A percentile compares a stretch with the other conserved stretches of the same genome.
phyloP scores from a whole-genome alignment of 2,797 vertebrate genomes.

The Pseudochirops cupreus region DNA sequence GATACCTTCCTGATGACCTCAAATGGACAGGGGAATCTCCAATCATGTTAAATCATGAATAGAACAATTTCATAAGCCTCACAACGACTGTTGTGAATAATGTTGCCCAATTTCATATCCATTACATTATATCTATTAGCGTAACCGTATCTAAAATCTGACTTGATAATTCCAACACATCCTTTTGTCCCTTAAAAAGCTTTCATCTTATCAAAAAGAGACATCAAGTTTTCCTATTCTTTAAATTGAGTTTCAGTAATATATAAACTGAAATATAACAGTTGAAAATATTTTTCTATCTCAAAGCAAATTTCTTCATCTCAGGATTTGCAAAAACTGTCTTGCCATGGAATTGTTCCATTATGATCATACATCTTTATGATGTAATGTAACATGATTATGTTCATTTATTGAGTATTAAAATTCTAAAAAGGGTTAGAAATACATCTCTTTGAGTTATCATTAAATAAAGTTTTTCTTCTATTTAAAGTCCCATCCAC shows the following conservation, averaged over 20 bases:
- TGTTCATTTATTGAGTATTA: constrained; percentile 44
- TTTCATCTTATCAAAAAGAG: constrained; percentile 52
- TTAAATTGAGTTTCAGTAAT: constrained; percentile 45
- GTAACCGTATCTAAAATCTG: constrained; percentile 17
- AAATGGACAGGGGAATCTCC: background rate
- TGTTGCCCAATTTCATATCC: background rate
- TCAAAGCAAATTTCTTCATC: constrained; percentile 24
- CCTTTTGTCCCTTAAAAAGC: constrained; percentile 8
- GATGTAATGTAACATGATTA: constrained; percentile 45
- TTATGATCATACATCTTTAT: background rate
- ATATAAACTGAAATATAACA: constrained; percentile 32
- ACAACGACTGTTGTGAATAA: background rate
- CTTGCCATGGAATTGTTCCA: constrained; percentile 17
- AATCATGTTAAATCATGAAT: background rate
- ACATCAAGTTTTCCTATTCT: background rate
- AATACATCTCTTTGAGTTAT: constrained; percentile 53
- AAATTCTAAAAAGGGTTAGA: constrained; percentile 53
- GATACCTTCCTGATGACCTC: constrained; percentile 27
- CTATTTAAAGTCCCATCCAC: constrained; percentile 59
- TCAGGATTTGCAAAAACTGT: background rate
- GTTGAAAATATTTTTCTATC: constrained; percentile 29
- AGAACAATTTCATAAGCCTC: background rate
- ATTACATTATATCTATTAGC: constrained; percentile 19
- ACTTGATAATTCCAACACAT: background rate
- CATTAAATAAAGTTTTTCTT: constrained; percentile 69